A percentile compares a stretch with the other conserved stretches of the same genome.
Conservation (phyloP, 2,888 invertebrate species). For the Hirudinaria manillensis region DNA sequence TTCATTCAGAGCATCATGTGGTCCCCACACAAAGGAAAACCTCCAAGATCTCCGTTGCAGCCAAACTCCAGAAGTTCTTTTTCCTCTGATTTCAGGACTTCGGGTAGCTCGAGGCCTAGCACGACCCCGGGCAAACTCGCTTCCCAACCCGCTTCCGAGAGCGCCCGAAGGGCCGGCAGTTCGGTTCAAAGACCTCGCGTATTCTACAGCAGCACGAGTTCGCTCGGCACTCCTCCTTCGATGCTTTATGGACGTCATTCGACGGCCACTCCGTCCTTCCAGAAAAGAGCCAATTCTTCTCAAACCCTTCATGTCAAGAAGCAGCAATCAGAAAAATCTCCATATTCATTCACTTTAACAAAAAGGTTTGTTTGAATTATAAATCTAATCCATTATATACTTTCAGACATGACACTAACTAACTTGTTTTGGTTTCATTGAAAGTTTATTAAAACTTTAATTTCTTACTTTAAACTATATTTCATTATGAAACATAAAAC, state of each 20-base stretch:
- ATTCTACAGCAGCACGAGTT: constrained; percentile 6
- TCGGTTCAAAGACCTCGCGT: neutral
- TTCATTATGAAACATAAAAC: no score
- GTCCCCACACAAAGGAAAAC: neutral
- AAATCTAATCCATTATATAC: no score
- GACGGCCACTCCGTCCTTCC: neutral
- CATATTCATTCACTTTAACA: neutral
- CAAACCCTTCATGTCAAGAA: constrained; percentile 1
- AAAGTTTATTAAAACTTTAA: no score
- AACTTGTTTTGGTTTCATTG: no score
- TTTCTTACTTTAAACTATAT: no score
- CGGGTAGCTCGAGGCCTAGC: neutral
- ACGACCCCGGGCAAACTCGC: neutral
- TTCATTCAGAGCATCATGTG: neutral
- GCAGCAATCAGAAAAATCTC: constrained; percentile 6
- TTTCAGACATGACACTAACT: no score
- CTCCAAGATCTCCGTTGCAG: neutral
- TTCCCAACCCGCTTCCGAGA: neutral
- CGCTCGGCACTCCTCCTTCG: neutral
- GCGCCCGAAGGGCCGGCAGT: neutral
- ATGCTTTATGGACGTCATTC: neutral
- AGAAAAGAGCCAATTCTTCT: constrained; percentile 3
- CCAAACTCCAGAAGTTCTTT: neutral
- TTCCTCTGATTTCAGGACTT: neutral
- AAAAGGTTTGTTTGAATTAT: neutral